A percentile compares a stretch with the other conserved stretches of the same genome.
These are phyloP conservation scores for Xyrauchen texanus DNA, from an alignment of 2,113 vertebrate species.

Conservation along the genomic window DNA sequence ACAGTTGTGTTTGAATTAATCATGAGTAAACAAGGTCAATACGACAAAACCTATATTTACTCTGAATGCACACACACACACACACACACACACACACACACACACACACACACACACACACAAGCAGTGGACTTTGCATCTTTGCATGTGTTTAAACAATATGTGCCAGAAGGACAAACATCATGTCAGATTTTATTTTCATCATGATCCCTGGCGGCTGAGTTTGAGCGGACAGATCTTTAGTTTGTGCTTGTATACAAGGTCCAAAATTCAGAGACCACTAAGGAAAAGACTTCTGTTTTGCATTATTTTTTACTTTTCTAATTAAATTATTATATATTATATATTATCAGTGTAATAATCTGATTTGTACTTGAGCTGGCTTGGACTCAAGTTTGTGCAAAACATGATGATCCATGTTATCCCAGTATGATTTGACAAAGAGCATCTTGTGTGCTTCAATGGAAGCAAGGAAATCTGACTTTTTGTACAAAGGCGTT, in stretches of 20 bases:
- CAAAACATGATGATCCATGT: not conserved
- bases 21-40: constrained; percentile 25
- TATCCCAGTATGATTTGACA: not conserved
- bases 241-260: not conserved
- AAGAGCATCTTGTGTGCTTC: too few relatives aligned
- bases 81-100: constrained; percentile 3
- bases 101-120: not conserved
- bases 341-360: not conserved
- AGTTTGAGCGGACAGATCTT: constrained; percentile 24
- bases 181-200: constrained; percentile 41
- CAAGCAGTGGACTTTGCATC: constrained; percentile 28
- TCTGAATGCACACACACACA: not conserved
- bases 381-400: not conserved
- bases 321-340: too few relatives aligned
- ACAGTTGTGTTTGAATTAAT: constrained; percentile 35
- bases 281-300: too few relatives aligned
- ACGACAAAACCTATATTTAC: constrained; percentile 4
- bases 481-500: not conserved
- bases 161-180: constrained; percentile 24
- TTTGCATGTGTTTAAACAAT: constrained; percentile 31
- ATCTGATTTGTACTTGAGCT: not conserved
- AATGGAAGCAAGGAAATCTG: not conserved
- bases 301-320: too few relatives aligned
- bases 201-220: not conserved
- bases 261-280: not conserved